phyloP scores from a whole-genome alignment of 2,888 invertebrate genomes.

The Trisateles emortualis region DNA sequence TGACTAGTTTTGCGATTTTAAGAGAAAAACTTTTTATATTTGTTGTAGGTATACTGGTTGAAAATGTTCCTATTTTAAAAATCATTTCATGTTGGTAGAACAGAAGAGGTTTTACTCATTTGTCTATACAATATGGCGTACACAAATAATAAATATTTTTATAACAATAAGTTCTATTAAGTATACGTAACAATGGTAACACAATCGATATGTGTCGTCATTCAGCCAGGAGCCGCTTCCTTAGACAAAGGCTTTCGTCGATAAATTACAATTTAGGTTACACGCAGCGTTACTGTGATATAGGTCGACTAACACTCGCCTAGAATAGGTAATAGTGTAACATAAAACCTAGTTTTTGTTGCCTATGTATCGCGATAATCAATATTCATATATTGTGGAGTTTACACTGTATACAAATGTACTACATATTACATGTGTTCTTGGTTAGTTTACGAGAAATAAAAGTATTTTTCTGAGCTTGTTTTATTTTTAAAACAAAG shows the following conservation, averaged over 20 bases:
- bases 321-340: constrained; percentile 27
- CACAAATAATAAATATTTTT: constrained; percentile 39
- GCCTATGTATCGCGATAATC: constrained; percentile 7
- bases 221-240: constrained; percentile 7
- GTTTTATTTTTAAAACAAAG: constrained; percentile 17
- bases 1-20: background rate
- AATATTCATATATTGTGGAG: constrained; percentile 9
- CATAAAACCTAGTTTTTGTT: constrained; percentile 19
- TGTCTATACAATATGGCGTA: constrained; percentile 23
- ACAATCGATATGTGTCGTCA: constrained; percentile 20
- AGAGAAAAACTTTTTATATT: background rate
- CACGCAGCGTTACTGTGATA: constrained; percentile 24
- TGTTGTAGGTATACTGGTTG: background rate
- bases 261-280: constrained; percentile 46
- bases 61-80: background rate
- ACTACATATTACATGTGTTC: background rate
- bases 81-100: background rate
- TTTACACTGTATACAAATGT: background rate
- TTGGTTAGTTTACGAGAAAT: background rate
- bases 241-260: constrained; percentile 19
- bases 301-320: constrained; percentile 23
- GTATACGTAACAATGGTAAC: constrained; percentile 10
- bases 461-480: background rate
- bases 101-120: background rate
- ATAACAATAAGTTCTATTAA: constrained; percentile 25